These are phyloP conservation scores for Zaprionus davidi DNA, from an alignment of 1,140 invertebrate genomes.

Conservation along the genomic window DNA sequence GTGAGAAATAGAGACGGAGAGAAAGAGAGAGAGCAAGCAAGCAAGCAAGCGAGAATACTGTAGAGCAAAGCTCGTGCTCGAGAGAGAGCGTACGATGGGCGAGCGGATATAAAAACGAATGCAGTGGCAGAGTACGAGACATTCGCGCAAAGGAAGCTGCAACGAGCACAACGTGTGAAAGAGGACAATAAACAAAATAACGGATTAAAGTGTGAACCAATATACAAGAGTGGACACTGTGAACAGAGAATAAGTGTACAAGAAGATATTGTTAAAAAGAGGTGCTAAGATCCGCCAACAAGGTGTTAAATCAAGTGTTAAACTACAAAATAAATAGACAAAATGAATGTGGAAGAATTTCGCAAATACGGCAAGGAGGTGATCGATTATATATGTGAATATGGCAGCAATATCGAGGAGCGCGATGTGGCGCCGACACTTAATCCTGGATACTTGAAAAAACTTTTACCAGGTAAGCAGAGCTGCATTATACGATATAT, in stretches of 20 bases:
- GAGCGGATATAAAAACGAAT: conserved; percentile 71
- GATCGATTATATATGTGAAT: conserved; percentile 97
- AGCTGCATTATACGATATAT: background rate
- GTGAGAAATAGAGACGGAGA: conserved; percentile 27
- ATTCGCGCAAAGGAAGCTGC: conserved; percentile 78
- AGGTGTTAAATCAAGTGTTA: conserved; percentile 25
- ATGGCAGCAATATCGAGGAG: conserved; percentile 90
- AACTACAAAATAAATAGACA: conserved; percentile 41
- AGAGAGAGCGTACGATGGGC: conserved; percentile 13
- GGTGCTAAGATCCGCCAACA: conserved; percentile 7
- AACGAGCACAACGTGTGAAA: conserved; percentile 41
- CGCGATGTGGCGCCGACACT: conserved; percentile 92
- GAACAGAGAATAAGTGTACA: conserved; percentile 13
- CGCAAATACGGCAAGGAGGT: conserved; percentile 93
- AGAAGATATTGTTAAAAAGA: conserved; percentile 6
- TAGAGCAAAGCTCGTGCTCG: conserved; percentile 19
- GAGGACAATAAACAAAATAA: conserved; percentile 1
- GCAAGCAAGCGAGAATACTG: conserved; percentile 1
- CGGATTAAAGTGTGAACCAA: conserved; percentile 46
- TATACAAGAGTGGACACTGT: conserved; percentile 22
- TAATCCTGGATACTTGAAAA: conserved; percentile 93
- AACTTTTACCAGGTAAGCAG: conserved; percentile 86
- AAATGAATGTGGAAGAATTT: conserved; percentile 94
- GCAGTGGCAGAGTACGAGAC: conserved; percentile 56
- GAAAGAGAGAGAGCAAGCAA: background rate